Evolutionary conservation across 64 coral and sea anemone genomes (phyloP).

Genomic region (Exaiptasia diaphana): DNA sequence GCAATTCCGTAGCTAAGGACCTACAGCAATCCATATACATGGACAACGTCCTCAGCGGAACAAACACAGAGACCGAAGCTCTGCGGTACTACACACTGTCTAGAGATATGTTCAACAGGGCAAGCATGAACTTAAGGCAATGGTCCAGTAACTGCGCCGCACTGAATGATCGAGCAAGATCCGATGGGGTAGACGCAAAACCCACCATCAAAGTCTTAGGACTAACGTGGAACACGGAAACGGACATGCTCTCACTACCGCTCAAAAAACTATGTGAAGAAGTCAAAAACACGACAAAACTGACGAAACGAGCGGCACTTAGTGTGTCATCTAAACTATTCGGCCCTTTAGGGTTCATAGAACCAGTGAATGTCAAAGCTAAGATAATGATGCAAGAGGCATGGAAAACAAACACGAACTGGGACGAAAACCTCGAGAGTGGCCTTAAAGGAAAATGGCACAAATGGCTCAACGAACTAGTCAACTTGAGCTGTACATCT

Average conservation of each 20-base stretch:
- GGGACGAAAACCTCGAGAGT: conserved; percentile 19
- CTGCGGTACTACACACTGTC: conserved; percentile 20
- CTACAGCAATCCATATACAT: conserved; percentile 36
- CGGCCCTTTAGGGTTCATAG: background rate
- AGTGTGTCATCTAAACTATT: conserved; percentile 25
- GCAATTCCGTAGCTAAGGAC: conserved; percentile 9
- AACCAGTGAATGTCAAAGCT: conserved; percentile 20
- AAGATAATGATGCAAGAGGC: conserved; percentile 36
- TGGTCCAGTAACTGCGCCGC: conserved; percentile 16
- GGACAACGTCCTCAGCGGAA: conserved; percentile 26
- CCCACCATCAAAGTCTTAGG: conserved; percentile 40
- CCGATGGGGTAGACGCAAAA: conserved; percentile 21
- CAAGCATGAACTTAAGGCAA: conserved; percentile 25
- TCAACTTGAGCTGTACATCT: conserved; percentile 21
- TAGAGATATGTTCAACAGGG: conserved; percentile 34
- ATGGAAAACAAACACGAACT: conserved; percentile 18
- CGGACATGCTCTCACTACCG: conserved; percentile 51
- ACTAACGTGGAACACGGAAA: conserved; percentile 51
- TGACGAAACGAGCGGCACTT: conserved; percentile 30
- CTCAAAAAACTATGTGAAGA: conserved; percentile 30
- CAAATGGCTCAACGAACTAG: conserved; percentile 52
- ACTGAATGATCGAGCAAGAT: conserved; percentile 1
- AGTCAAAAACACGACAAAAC: conserved; percentile 20
- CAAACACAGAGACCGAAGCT: conserved; percentile 21
- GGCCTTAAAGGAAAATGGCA: conserved; percentile 26